Evolutionary conservation across 2,888 invertebrate genomes (phyloP).

Genomic region (Sminthurides aquaticus): DNA sequence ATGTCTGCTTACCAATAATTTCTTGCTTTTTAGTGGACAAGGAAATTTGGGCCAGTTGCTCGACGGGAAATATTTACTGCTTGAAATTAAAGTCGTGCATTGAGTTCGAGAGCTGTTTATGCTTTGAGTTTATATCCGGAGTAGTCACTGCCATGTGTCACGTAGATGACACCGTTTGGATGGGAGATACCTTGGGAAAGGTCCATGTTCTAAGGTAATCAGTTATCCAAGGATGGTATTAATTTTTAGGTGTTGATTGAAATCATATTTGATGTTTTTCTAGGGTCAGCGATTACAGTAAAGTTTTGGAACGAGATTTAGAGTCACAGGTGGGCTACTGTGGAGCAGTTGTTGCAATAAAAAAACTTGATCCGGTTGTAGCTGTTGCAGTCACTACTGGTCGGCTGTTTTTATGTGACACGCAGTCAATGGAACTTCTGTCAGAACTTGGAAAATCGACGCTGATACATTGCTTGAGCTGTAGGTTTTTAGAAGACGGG

Average conservation of each 20-base stretch:
- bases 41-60: constrained; percentile 43
- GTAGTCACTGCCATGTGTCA: constrained; percentile 58
- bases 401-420: constrained; percentile 39
- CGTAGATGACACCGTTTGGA: constrained; percentile 73
- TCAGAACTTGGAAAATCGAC: constrained; percentile 41
- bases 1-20: background rate
- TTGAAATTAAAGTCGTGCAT: constrained; percentile 26
- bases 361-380: constrained; percentile 30
- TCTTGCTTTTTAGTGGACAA: constrained; percentile 36
- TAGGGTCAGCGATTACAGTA: constrained; percentile 36
- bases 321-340: constrained; percentile 41
- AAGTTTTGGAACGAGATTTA: constrained; percentile 33
- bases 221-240: no score
- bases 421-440: constrained; percentile 29
- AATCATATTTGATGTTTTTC: background rate
- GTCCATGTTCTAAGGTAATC: constrained; percentile 72
- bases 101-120: constrained; percentile 34
- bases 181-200: constrained; percentile 79
- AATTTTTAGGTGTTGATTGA: no score
- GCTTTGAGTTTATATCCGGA: constrained; percentile 42
- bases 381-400: constrained; percentile 37
- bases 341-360: constrained; percentile 39
- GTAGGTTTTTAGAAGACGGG: constrained; percentile 31
- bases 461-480: constrained; percentile 39
- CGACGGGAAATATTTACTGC: constrained; percentile 41